Conservation (phyloP, 2,113 vertebrate species). For the Manacus vitellinus region DNA sequence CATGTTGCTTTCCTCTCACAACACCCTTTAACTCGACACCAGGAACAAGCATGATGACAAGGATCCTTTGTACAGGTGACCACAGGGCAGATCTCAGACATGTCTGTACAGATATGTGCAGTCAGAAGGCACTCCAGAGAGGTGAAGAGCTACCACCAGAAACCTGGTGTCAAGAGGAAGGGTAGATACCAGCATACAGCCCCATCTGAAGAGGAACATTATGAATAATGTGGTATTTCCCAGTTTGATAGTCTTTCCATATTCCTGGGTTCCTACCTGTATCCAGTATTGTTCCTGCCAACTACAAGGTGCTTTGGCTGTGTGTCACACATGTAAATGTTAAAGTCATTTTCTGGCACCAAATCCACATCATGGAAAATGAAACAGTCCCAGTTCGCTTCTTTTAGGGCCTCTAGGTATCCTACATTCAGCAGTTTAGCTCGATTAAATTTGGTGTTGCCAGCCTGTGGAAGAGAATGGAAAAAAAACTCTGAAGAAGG, state of each 20-base stretch:
- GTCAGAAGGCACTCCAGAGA: neutral
- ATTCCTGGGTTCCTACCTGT: slow-evolving; percentile 81
- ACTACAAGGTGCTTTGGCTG: slow-evolving; percentile 96
- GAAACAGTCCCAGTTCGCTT: slow-evolving; percentile 92
- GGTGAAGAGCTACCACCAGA: neutral
- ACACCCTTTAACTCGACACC: neutral
- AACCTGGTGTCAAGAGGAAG: neutral
- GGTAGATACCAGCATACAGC: neutral
- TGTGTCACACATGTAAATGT: slow-evolving; percentile 86
- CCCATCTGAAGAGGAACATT: neutral
- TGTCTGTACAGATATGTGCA: neutral
- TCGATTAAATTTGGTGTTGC: slow-evolving; percentile 88
- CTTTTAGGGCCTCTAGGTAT: slow-evolving; percentile 92
- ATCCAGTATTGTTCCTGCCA: slow-evolving; percentile 93
- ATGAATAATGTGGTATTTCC: neutral
- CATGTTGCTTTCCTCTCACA: neutral
- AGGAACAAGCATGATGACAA: neutral
- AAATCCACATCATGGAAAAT: slow-evolving; percentile 97
- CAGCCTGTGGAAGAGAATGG: slow-evolving; percentile 77
- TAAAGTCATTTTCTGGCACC: slow-evolving; percentile 93
- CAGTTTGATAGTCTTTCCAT: neutral
- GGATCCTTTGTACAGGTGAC: neutral
- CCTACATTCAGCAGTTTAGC: slow-evolving; percentile 95
- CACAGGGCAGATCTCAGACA: neutral
- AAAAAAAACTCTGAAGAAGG: neutral